Base-by-base conservation (phyloP, 2,888 invertebrate genomes). In the Aromia moschata region DNA sequence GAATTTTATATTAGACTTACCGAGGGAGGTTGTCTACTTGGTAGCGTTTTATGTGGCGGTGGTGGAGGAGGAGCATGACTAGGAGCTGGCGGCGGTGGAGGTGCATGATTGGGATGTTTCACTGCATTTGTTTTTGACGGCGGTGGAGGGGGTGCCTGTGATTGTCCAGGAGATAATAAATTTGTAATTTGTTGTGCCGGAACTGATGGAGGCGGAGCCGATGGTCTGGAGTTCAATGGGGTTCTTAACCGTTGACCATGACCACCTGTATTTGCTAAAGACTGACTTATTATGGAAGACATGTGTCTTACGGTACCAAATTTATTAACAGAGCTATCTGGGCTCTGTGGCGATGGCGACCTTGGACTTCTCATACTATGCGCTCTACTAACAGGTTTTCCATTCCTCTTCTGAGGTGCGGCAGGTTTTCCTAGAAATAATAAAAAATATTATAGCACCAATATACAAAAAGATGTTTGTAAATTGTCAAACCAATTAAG, bases 331-430 rank as follows among this genome's bases (percentile, higher is more conserved):
- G 70, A 67, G 11, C 68, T 67, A 12, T 66, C 67, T 10, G 83
- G 81, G 33, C 83, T 82, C 37, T 84, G 80, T 1, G 85, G 85
- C 0, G 86, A 84, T 0, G 86, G 85, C 1, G 86, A 91, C 81
- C 92, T 87, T 17, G 93, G 92, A 69, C 89, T 85, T 79, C 91
- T 85, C 92, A 94, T 91, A 79, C 93, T 93, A 78, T 93, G 93
- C 68, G 93, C 90, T 62, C 93, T 83, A 7, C 88, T 85, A 2
- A 92, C 90, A 37, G 83, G 75, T 49, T 64, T 56, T 33, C 61
- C 62, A 46, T 57, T 63, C 17, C 86, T 80, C 78, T 89, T 89
- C 17, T 87, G 87, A 31, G 89, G 89, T 1, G 89, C 87, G 30
- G 86, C 85, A 1, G 89, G 89, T 75, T 86, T 85, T 9, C 77